Conservation (phyloP, 1,140 invertebrate species). For the Drosophila equinoxialis region DNA sequence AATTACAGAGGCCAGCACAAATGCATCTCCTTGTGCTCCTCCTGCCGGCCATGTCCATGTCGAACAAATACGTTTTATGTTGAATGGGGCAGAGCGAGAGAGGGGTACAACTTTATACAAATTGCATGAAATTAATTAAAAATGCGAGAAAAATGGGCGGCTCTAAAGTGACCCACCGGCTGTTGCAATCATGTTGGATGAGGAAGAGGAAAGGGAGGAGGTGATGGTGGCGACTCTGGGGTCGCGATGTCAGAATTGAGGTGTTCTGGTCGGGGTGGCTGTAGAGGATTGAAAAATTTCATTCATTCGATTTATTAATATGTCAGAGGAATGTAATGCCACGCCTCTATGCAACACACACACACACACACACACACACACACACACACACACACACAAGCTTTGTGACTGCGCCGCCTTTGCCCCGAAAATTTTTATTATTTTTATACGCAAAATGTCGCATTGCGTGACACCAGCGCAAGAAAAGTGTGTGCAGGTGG, state of each 20-base stretch:
- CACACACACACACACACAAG: conserved; percentile 17
- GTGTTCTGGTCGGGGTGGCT: not conserved
- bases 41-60: not conserved
- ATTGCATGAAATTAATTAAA: conserved; percentile 81
- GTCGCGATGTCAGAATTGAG: not conserved
- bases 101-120: conserved; percentile 49
- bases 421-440: conserved; percentile 29
- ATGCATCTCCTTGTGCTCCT: not conserved
- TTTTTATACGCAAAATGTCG: conserved; percentile 51
- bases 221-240: no score
- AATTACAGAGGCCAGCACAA: conserved; percentile 58
- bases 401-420: conserved; percentile 19
- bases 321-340: conserved; percentile 66
- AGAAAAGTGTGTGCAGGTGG: not conserved
- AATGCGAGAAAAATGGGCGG: conserved; percentile 75
- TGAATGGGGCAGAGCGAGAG: not conserved
- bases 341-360: conserved; percentile 37
- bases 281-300: conserved; percentile 47
- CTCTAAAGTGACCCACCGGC: conserved; percentile 70
- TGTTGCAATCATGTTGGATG: conserved; percentile 42
- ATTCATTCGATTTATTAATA: conserved; percentile 75
- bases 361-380: conserved; percentile 15
- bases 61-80: conserved; percentile 1
- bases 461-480: conserved; percentile 25
- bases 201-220: no score